Conservation (phyloP, 2,797 vertebrate genomes). For the Crocidura indochinensis region DNA sequence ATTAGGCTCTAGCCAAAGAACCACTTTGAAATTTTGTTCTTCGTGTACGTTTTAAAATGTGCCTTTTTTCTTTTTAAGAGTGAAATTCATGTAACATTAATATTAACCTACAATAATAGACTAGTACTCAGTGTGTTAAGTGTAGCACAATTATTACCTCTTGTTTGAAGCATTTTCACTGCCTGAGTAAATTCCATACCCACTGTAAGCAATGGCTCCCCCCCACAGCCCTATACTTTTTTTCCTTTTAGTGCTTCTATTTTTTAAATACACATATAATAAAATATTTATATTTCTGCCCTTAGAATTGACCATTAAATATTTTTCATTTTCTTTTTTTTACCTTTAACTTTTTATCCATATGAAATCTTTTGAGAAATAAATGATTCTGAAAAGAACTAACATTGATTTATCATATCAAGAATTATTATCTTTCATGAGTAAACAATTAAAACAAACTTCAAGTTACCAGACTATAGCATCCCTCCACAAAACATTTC, state of each 20-base stretch:
- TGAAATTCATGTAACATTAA: slow-evolving; percentile 32
- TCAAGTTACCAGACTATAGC: too few species aligned
- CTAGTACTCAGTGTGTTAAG: not conserved
- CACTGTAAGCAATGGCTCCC: not conserved
- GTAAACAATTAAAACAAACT: too few species aligned
- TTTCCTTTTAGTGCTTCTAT: slow-evolving; percentile 12
- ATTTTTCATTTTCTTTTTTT: slow-evolving; percentile 47
- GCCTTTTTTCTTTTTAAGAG: slow-evolving; percentile 8
- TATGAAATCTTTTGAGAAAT: too few species aligned
- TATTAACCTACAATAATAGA: slow-evolving; percentile 1
- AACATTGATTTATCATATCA: too few species aligned
- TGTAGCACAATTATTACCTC: not conserved
- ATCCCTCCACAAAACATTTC: too few species aligned
- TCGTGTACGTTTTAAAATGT: slow-evolving; percentile 43
- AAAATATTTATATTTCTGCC: slow-evolving; percentile 46
- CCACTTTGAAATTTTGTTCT: slow-evolving; percentile 39
- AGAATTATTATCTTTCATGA: too few species aligned
- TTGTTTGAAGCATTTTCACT: not conserved
- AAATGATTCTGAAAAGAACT: too few species aligned
- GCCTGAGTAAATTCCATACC: not conserved
- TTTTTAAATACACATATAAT: slow-evolving; percentile 33
- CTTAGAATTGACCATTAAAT: slow-evolving; percentile 47
- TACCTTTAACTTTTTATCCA: too few species aligned
- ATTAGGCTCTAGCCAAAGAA: slow-evolving; percentile 25
- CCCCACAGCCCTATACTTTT: not conserved